A percentile compares a stretch with the other conserved stretches of the same genome.
Conservation (phyloP, 1,140 invertebrate species). For the Panulirus ornatus region DNA sequence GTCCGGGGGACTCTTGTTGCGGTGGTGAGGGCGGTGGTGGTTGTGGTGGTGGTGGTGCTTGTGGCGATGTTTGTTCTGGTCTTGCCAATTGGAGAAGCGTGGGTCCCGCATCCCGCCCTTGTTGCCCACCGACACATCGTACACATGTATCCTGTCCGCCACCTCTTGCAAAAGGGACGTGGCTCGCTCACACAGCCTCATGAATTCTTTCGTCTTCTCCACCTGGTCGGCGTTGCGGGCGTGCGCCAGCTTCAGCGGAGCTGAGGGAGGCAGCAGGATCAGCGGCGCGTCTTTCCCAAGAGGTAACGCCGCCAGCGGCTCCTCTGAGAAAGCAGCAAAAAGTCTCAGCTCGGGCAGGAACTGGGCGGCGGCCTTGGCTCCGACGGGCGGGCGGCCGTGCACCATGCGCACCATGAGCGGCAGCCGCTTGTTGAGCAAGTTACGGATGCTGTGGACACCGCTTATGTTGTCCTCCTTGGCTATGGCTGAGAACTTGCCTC, state of each 20-base stretch:
- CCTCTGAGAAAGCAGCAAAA: conserved; percentile 89
- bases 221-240: conserved; percentile 91
- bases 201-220: conserved; percentile 88
- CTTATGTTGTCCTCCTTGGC: conserved; percentile 95
- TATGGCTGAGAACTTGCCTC: conserved; percentile 92
- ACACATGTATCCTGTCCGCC: conserved; percentile 86
- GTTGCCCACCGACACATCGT: conserved; percentile 75
- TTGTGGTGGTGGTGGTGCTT: conserved; percentile 79
- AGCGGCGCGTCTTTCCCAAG: conserved; percentile 87
- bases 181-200: conserved; percentile 88
- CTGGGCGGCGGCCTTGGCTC: conserved; percentile 81
- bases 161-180: conserved; percentile 88
- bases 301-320: conserved; percentile 89
- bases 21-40: conserved; percentile 75
- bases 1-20: conserved; percentile 76
- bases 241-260: conserved; percentile 90
- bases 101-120: conserved; percentile 64
- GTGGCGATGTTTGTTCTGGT: conserved; percentile 65
- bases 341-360: conserved; percentile 91
- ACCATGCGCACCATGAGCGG: conserved; percentile 94
- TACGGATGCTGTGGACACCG: conserved; percentile 82
- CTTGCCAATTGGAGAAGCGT: conserved; percentile 58
- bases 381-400: conserved; percentile 89
- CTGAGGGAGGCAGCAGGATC: conserved; percentile 89
- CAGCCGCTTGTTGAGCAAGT: conserved; percentile 90